Base-by-base conservation (phyloP, 2,113 vertebrate genomes). In the Cyprinodon brontotheroides region DNA sequence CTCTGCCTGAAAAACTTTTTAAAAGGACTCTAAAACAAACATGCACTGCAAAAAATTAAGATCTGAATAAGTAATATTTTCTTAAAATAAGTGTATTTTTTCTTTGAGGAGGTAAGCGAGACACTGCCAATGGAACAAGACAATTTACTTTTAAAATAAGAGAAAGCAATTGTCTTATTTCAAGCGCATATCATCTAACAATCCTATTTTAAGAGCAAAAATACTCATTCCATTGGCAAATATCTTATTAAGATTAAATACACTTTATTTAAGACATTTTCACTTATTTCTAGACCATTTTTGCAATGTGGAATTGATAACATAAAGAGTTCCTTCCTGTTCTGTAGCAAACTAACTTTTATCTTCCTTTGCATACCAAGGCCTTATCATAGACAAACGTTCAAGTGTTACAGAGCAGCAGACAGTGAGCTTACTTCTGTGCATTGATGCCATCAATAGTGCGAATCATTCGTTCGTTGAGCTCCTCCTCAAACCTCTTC, bases 391-490 rank as follows among this genome's bases (percentile, higher is more conserved):
- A 59, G 38, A 45, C n/a, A 38, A 57, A 40, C 29, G 20, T 40
- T 7, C 8, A n/a, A 37, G 68, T 11, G 60, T 59, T 62, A 63
- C 9, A 65, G 38, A 62, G 0, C 60, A 17, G 59, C 38, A 9
- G 10, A 72, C 40, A 10, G 0, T 10, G n/a, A 22, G 2, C 95
- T 86, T 92, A 99, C 97, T 99, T 99, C 74, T 99, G 98, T 53
- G 97, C 96, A 81, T 98, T 99, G 90, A 99, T 98, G 76, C 96
- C 97, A n/a, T 98, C 96, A 68, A 99, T 98, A 61, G 98, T 97
- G 86, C 96, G 96, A 86, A 99, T 98, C 96, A 99, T 99, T 68
- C 97, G 94, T 89, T 99, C 97, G 62, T 98, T 98, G 78, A 99
- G 85, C 70, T 99, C 98, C 82, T 99, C 97, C 87, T 99, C 97